Conservation (phyloP, 2,797 vertebrate species). For the Liparis tanakae region DNA sequence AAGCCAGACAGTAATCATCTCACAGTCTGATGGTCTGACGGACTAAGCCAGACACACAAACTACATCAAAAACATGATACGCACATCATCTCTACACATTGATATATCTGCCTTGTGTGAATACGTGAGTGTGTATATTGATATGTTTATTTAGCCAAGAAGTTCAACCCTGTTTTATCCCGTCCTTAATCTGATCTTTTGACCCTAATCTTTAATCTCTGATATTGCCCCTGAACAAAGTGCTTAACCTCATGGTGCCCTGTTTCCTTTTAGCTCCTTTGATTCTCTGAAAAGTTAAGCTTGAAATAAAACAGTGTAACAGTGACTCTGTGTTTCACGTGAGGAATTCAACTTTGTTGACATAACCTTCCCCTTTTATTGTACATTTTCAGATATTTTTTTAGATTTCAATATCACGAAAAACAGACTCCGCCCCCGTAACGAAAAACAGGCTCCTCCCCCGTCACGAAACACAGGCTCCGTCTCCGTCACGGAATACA, state of each 20-base stretch:
- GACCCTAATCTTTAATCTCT: constrained; percentile 68
- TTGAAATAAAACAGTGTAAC: constrained; percentile 3
- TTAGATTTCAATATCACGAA: too few species aligned
- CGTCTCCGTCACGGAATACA: too few species aligned
- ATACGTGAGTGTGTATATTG: not conserved
- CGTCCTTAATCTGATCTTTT: constrained; percentile 58
- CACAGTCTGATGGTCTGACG: constrained; percentile 23
- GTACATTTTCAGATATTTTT: too few species aligned
- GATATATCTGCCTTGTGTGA: constrained; percentile 4
- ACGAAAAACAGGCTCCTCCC: too few species aligned
- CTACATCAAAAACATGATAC: not conserved
- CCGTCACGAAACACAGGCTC: too few species aligned
- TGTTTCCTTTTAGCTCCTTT: not conserved
- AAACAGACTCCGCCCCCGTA: too few species aligned
- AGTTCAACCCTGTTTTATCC: constrained; percentile 42
- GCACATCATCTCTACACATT: constrained; percentile 12
- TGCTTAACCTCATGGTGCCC: not conserved
- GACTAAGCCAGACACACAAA: constrained; percentile 19
- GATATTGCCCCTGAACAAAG: constrained; percentile 17
- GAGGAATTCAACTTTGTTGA: not conserved
- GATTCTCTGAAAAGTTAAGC: not conserved
- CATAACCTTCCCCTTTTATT: too few species aligned
- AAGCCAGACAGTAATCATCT: constrained; percentile 27
- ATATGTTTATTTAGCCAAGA: not conserved
- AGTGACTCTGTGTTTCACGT: not conserved